Conservation (phyloP, 2,797 vertebrate genomes). For the Acridotheres tristis region DNA sequence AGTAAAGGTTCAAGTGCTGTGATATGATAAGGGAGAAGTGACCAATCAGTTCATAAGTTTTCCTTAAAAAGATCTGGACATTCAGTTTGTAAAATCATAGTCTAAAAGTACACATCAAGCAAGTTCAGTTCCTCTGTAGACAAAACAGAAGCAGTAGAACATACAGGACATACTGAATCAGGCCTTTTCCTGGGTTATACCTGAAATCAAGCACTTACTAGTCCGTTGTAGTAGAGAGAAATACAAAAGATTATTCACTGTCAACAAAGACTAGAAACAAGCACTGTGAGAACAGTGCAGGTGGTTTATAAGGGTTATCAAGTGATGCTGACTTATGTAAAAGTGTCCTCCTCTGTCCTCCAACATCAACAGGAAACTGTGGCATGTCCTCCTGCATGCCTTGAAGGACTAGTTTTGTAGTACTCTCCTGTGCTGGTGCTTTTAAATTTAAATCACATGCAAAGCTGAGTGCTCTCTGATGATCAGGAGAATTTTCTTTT, state of each 20-base stretch:
- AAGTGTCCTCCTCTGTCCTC: background rate
- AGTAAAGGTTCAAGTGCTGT: background rate
- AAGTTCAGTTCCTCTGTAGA: background rate
- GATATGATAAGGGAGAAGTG: background rate
- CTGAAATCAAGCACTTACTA: background rate
- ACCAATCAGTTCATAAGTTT: background rate
- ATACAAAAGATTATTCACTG: background rate
- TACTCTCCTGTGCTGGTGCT: background rate
- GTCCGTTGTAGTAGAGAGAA: background rate
- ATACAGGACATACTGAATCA: background rate
- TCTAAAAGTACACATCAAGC: background rate
- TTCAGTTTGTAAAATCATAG: background rate
- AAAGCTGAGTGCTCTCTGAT: background rate
- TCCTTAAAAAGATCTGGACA: background rate
- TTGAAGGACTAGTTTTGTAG: background rate
- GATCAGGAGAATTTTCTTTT: background rate
- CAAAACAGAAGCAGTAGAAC: background rate
- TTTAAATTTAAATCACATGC: constrained; percentile 5
- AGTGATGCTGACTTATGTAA: background rate
- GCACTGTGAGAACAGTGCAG: background rate
- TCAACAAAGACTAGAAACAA: background rate
- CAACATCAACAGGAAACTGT: background rate
- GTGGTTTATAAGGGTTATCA: background rate
- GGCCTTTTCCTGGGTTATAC: background rate
- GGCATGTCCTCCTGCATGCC: background rate